Conservation (phyloP, 2,888 invertebrate genomes). For the Lasioglossum pauxillum region DNA sequence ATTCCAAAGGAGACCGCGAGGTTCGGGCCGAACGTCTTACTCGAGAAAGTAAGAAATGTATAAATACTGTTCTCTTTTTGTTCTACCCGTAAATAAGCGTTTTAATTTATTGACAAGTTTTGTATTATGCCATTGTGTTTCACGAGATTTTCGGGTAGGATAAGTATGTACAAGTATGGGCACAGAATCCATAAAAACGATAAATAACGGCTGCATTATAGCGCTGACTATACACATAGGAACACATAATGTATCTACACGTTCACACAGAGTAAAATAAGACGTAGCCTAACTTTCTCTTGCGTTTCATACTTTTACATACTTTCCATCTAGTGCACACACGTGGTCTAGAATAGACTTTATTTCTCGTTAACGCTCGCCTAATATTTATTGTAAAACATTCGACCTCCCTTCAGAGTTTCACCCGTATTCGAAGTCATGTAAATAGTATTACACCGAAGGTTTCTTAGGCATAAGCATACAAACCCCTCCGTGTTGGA, state of each 20-base stretch:
- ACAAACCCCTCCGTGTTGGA: slow-evolving; percentile 35
- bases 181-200: neutral
- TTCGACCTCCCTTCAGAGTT: slow-evolving; percentile 23
- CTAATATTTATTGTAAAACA: slow-evolving; percentile 36
- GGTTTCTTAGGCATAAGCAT: slow-evolving; percentile 50
- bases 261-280: slow-evolving; percentile 7
- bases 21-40: neutral
- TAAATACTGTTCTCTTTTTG: slow-evolving; percentile 34
- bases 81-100: slow-evolving; percentile 10
- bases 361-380: slow-evolving; percentile 30
- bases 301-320: slow-evolving; percentile 24
- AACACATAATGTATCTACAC: neutral
- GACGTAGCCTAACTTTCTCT: slow-evolving; percentile 26
- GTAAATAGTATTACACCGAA: slow-evolving; percentile 67
- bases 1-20: neutral
- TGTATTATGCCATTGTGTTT: slow-evolving; percentile 31
- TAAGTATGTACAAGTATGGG: slow-evolving; percentile 14
- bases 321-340: slow-evolving; percentile 17
- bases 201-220: slow-evolving; percentile 12
- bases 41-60: slow-evolving; percentile 9
- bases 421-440: slow-evolving; percentile 63
- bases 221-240: slow-evolving; percentile 14
- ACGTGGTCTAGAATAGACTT: slow-evolving; percentile 32
- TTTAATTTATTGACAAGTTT: slow-evolving; percentile 37
- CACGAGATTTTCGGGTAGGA: slow-evolving; percentile 8